Percentiles rank a stretch among this genome's conserved stretches.
These are phyloP conservation scores for Lamellibrachia luymesi DNA, from an alignment of 1,140 invertebrate genomes.

Conservation along the genomic window DNA sequence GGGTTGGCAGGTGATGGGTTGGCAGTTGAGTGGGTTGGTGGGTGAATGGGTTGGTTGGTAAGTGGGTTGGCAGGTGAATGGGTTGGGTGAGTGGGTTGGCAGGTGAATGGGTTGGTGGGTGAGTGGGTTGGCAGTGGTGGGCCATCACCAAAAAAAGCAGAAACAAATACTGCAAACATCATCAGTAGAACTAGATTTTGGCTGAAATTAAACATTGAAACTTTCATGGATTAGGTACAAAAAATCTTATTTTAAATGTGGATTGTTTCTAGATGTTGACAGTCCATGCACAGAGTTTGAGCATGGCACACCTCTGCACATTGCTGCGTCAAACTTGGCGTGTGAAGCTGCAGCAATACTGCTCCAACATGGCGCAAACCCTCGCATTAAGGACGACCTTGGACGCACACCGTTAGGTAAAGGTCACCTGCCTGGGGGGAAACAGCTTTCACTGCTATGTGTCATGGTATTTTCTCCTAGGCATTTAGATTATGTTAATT, in stretches of 20 bases:
- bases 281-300: slow-evolving; percentile 61
- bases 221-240: not conserved
- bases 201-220: not conserved
- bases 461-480: no score
- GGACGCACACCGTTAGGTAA: slow-evolving; percentile 55
- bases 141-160: no score
- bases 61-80: no score
- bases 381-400: slow-evolving; percentile 53
- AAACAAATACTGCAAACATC: no score
- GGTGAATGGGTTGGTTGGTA: no score
- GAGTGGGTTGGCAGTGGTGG: no score
- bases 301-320: slow-evolving; percentile 61
- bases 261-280: slow-evolving; percentile 50
- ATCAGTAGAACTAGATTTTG: not conserved
- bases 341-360: slow-evolving; percentile 58
- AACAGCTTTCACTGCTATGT: no score
- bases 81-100: no score
- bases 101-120: no score
- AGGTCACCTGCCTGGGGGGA: not conserved
- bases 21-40: no score
- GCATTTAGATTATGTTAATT: no score
- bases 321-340: slow-evolving; percentile 61
- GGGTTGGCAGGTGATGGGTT: no score
- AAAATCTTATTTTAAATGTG: not conserved
- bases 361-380: slow-evolving; percentile 59